Evolutionary conservation across 2,888 invertebrate species (phyloP), one percentile per base, ranked within the genome.

Genomic region (Syrista parreyssii): DNA sequence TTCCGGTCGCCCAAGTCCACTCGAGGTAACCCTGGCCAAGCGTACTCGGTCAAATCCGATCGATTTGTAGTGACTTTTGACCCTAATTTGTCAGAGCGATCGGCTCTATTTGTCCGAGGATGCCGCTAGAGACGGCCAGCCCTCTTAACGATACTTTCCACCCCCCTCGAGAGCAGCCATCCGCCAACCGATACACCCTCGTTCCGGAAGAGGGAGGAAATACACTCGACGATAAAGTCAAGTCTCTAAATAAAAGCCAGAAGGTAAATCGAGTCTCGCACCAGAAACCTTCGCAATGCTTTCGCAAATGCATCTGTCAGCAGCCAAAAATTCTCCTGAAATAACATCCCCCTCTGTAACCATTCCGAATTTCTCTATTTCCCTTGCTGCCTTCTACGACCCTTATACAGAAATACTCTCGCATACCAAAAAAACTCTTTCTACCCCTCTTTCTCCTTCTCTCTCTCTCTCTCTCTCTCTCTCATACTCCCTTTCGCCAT

Each of bases 281-380:
- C 84, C 82, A 83, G 84, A 82, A 84, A 83, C 79, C 82, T 83
- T 83, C 84, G 83, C 82, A 84, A 85, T 84, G 84, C 85, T 88
- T 86, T 85, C 85, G 84, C 85, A 86, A 87, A 88, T 88, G 87
- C 86, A 86, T 88, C 88, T 74, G 75, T 75, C 88, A 88, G 84
- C 86, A 85, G 87, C 83, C 84, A 85, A 87, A 88, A 86, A 76
- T 80, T 81, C 86, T 85, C 82, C 83, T 83, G 82, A 83, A 87
- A 88, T 87, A 84, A 86, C 84, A 86, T 85, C 82, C 84, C 85
- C 82, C 82, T 82, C 78, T 73, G 78, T 79, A 72, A 1, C 74
- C 30, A 12, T 12, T 75, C 76, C 4, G 15, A 40, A 6, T 78
- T 75, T 73, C 78, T 80, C 81, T 79, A 83, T 40, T 76, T 77